Evolutionary conservation across 2,888 invertebrate genomes (phyloP), one percentile per base, ranked within the genome.

Genomic region (Furcula furcula): DNA sequence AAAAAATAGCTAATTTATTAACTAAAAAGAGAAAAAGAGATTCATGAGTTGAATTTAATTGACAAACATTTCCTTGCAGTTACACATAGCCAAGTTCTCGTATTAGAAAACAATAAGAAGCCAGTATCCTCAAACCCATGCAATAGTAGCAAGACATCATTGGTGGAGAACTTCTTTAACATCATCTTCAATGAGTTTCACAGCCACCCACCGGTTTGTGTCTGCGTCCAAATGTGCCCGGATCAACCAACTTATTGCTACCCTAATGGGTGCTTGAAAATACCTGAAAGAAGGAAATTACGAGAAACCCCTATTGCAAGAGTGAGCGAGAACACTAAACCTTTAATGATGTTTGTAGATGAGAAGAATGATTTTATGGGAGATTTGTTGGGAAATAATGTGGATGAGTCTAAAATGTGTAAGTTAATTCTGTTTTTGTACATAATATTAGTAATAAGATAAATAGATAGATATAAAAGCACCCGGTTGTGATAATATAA

Each of bases 161-260:
- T 73, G 1, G 71, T 82, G 0, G 85, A 86, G 36, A 71, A 76
- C 31, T 86, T 86, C 45, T 86, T 86, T 48, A 79, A 78, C 29
- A 47, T 78, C 1, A 72, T 85, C 27, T 85, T 86, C 47, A 60
- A 68, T 1, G 84, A 86, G 36, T 85, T 84, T 31, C 76, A 76
- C 4, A 62, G 45, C 7, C 60, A 55, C 0, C 77, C 76, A 1
- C 85, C 86, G 1, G 56, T 71, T 0, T 86, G 86, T 20, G 73
- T 80, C 0, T 86, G 86, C 36, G 80, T 85, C 0, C 79, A 82
- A 48, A 82, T 84, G 76, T 85, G 86, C 21, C 34, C 43, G 0
- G 64, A 70, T 0, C 79, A 79, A 35, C 65, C 83, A 0, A 80
- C 80, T 0, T 86, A 85, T 45, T 86, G 86, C 43, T 85, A 84